phyloP scores from a whole-genome alignment of 1,140 invertebrate species.

The Calosoma granatense region DNA sequence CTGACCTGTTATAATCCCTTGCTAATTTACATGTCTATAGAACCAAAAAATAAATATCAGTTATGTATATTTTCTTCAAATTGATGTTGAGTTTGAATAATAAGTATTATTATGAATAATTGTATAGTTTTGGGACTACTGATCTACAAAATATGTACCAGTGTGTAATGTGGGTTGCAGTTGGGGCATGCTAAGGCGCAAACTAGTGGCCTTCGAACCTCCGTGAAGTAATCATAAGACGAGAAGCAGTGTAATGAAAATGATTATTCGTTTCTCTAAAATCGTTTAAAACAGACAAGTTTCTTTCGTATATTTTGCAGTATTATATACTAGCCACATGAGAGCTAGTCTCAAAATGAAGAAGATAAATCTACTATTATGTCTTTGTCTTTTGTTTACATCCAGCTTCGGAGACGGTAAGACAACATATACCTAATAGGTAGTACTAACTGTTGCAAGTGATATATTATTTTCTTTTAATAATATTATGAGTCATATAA shows the following conservation, averaged over 20 bases:
- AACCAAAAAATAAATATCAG: too few relatives aligned
- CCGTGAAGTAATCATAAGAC: neutral
- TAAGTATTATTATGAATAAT: neutral
- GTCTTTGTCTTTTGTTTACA: neutral
- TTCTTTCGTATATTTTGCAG: too few relatives aligned
- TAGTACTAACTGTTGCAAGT: neutral
- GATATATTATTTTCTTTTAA: neutral
- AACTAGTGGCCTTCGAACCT: constrained; percentile 3
- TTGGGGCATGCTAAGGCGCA: constrained; percentile 1
- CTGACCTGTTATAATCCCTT: too few relatives aligned
- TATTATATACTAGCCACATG: too few relatives aligned
- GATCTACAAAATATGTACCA: neutral
- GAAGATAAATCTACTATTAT: too few relatives aligned
- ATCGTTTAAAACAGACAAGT: neutral
- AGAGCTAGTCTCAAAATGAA: too few relatives aligned
- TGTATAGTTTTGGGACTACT: too few relatives aligned
- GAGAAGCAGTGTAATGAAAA: neutral
- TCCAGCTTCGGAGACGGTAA: neutral
- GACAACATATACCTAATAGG: too few relatives aligned
- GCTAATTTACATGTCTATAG: too few relatives aligned
- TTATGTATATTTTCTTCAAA: too few relatives aligned
- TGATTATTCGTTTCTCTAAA: constrained; percentile 5
- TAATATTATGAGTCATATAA: too few relatives aligned
- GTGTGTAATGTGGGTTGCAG: neutral
- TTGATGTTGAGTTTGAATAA: too few relatives aligned